Evolutionary conservation across 2,797 vertebrate genomes (phyloP).

Genomic region (Halcyon leucocephala): DNA sequence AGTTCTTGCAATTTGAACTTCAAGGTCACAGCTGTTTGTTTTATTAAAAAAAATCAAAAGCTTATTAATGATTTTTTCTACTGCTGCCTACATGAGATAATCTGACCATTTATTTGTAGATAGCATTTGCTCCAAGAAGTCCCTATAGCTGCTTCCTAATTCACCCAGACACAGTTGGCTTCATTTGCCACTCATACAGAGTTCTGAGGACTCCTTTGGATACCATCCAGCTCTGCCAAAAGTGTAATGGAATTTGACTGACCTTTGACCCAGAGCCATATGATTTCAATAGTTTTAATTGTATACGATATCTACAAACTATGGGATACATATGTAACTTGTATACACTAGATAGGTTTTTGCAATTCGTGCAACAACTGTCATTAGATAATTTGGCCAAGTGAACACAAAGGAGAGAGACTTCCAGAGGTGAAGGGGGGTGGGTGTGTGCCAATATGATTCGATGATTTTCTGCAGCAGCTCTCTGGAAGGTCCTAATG

Average conservation of each 20-base stretch:
- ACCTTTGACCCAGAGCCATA: neutral
- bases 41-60: neutral
- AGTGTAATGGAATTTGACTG: neutral
- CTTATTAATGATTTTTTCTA: neutral
- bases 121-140: neutral
- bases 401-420: neutral
- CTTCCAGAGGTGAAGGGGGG: neutral
- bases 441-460: neutral
- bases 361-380: fast-evolving
- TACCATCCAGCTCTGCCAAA: neutral
- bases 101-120: neutral
- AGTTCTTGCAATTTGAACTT: neutral
- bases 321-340: neutral
- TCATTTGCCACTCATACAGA: neutral
- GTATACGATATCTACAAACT: too few relatives aligned
- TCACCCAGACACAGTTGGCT: neutral
- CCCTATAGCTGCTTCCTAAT: neutral
- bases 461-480: neutral
- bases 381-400: neutral
- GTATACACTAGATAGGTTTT: neutral
- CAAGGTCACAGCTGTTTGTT: neutral
- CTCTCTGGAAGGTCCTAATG: neutral
- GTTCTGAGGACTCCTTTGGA: neutral
- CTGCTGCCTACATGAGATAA: neutral
- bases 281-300: neutral